Percentiles rank a stretch among this genome's conserved stretches.
These are phyloP conservation scores for Tetrao urogallus DNA, from an alignment of 2,113 vertebrate genomes.

Conservation along the genomic window DNA sequence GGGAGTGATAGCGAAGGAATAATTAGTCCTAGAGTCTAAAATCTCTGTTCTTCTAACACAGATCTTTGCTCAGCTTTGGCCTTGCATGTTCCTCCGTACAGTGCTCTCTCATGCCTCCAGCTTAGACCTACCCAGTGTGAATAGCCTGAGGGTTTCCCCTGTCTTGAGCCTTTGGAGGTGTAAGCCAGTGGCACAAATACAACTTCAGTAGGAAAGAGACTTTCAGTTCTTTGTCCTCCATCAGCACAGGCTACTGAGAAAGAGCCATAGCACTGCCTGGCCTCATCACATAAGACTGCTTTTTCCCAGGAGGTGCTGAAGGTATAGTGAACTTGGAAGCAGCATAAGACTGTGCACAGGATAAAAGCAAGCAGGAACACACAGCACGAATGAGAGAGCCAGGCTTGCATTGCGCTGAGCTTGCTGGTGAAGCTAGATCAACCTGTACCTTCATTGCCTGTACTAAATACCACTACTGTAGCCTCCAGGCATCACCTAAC, in stretches of 20 bases:
- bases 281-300: rapidly evolving
- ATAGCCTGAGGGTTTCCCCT: neutral
- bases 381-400: rapidly evolving
- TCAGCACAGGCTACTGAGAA: neutral
- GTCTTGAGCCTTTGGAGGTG: neutral
- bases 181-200: neutral
- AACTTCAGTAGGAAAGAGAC: neutral
- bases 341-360: rapidly evolving
- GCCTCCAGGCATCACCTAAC: neutral
- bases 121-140: neutral
- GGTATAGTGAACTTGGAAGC: neutral
- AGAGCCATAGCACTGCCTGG: neutral
- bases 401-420: neutral
- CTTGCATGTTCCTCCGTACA: rapidly evolving
- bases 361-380: neutral
- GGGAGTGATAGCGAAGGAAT: neutral
- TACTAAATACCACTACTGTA: neutral
- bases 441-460: rapidly evolving
- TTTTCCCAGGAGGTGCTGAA: neutral
- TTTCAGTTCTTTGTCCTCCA: neutral
- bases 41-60: neutral
- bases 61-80: rapidly evolving
- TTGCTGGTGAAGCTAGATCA: no score
- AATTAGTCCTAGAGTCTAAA: neutral
- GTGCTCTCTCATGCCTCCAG: neutral